Evolutionary conservation across 2,797 vertebrate genomes (phyloP), one percentile per base, ranked within the genome.

Genomic region (Carapus acus): DNA sequence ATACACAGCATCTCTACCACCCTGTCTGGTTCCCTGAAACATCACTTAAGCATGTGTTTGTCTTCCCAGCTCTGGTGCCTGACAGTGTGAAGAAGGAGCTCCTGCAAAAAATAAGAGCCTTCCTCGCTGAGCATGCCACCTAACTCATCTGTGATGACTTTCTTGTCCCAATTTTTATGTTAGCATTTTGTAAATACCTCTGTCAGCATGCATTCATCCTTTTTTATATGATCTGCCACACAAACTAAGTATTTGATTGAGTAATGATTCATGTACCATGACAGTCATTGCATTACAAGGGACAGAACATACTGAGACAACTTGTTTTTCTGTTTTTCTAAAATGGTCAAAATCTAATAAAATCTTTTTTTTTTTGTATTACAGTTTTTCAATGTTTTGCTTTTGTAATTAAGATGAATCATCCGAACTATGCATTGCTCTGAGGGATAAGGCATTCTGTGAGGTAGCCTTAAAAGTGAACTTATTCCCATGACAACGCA

Each of bases 51-150:
- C 12, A 15, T 42, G 2, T 54, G 4, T 64, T 59, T 36, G 22
- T 71, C 16, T 81, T 80, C 90, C 67, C 89, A 98, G 95, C 92
- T 6, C 87, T 96, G 86, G 95, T 98, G 68, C 96, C 96, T 65
- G 96, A 98, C 87, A 97, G 94, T 39, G 95, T 98, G 73, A 98
- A 98, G 86, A 98, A 97, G 73, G 96, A 98, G 61, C 93, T 98
- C 58, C 88, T 98, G 58, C 94, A 96, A 73, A 94, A 93, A 91
- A 98, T 98, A 90, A 91, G 94, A 86, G 89, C 90, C 48, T 98
- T 98, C 79, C 88, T 98, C 52, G 89, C 93, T 56, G 94, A 98
- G 74, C 93, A 98, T 67, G 91, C 94, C 71, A 91, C 91, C 69
- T 88, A 65, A 82, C 24, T 37, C 14, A 22, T 2, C 8, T 40